Percentiles rank a stretch among this genome's conserved stretches.
Conservation (phyloP, 2,888 invertebrate species). For the Spodoptera picta region DNA sequence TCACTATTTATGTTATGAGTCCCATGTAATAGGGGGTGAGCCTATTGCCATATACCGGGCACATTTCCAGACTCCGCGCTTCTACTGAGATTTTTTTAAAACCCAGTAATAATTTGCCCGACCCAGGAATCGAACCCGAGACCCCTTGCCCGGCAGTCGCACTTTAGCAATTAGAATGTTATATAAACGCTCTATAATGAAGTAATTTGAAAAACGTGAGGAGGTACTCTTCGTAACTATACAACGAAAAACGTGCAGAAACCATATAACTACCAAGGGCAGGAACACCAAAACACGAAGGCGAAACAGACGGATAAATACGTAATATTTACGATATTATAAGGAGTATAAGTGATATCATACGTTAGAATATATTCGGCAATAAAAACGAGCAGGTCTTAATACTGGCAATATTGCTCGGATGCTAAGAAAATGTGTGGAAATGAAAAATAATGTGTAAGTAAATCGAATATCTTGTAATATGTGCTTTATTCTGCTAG, state of each 20-base stretch:
- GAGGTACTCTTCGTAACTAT: neutral
- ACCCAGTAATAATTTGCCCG: too few species aligned
- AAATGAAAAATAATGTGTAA: slow-evolving; percentile 18
- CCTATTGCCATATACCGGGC: too few species aligned
- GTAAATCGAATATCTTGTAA: slow-evolving; percentile 5
- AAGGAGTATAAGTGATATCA: slow-evolving; percentile 42
- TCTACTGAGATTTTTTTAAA: too few species aligned
- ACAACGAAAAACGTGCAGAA: slow-evolving; percentile 1
- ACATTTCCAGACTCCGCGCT: too few species aligned
- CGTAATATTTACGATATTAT: slow-evolving; percentile 45
- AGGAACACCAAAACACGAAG: slow-evolving; percentile 14
- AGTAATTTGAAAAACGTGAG: too few species aligned
- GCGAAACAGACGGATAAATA: slow-evolving; percentile 33
- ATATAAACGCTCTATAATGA: too few species aligned
- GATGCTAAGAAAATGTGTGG: slow-evolving; percentile 9
- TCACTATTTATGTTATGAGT: too few species aligned
- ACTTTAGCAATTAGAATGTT: too few species aligned
- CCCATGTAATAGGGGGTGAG: too few species aligned
- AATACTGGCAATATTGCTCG: slow-evolving; percentile 13
- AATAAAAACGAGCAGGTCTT: slow-evolving; percentile 32
- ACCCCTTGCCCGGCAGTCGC: too few species aligned
- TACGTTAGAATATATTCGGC: slow-evolving; percentile 30
- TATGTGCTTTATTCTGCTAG: slow-evolving; percentile 7
- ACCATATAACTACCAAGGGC: slow-evolving; percentile 2
- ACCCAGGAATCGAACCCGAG: too few species aligned